Percentiles rank a stretch among this genome's conserved stretches.
Conservation (phyloP, 2,797 vertebrate species). For the Gymnocypris eckloni region DNA sequence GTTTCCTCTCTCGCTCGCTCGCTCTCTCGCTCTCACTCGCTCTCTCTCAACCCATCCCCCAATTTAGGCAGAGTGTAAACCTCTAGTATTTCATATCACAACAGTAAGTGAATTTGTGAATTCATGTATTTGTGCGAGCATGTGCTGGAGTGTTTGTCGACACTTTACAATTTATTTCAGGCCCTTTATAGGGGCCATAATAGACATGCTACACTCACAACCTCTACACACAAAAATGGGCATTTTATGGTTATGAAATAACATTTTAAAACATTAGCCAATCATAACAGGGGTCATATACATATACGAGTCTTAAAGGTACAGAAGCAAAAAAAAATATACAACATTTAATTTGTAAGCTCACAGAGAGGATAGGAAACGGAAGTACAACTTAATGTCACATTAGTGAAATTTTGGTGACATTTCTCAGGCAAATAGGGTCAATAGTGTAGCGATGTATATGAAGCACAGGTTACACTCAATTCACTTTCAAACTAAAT, state of each 20-base stretch:
- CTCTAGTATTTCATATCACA: constrained; percentile 23
- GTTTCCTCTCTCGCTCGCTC: constrained; percentile 60
- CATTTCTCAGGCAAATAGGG: no score
- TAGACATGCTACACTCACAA: not conserved
- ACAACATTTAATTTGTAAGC: not conserved
- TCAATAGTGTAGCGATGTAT: no score
- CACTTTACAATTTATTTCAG: not conserved
- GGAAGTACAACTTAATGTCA: not conserved
- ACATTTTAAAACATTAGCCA: not conserved
- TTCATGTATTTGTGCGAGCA: constrained; percentile 9
- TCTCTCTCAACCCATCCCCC: constrained; percentile 30
- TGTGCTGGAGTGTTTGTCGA: constrained; percentile 7
- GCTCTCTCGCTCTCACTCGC: constrained; percentile 36
- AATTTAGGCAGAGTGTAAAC: constrained; percentile 23
- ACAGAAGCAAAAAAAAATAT: no score
- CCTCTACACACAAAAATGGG: not conserved
- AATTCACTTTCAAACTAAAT: no score
- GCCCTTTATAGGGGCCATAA: not conserved
- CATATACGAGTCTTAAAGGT: not conserved
- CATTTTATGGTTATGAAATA: not conserved
- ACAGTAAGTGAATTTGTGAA: constrained; percentile 17
- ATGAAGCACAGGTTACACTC: no score
- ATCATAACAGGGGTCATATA: not conserved
- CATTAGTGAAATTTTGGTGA: no score
- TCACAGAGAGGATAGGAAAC: not conserved